These are phyloP conservation scores for Pachypanchax playfairii DNA, from an alignment of 2,113 vertebrate species.

Conservation along the genomic window DNA sequence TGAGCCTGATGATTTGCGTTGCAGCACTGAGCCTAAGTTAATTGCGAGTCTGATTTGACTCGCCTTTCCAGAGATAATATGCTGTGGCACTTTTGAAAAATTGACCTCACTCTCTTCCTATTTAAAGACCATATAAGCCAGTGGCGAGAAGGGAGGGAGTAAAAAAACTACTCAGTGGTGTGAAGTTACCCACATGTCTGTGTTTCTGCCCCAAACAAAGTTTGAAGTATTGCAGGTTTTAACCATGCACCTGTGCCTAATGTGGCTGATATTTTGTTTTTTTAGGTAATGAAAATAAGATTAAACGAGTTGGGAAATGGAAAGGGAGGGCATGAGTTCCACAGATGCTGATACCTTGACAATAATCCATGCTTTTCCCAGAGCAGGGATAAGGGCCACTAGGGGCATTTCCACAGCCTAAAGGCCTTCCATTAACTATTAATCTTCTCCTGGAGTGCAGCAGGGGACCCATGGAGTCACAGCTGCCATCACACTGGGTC, in stretches of 20 bases:
- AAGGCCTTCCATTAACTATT: slow-evolving; percentile 79
- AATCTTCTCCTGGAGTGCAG: slow-evolving; percentile 72
- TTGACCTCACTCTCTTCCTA: slow-evolving; percentile 60
- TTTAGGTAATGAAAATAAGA: slow-evolving; percentile 58
- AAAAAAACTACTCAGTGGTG: slow-evolving; percentile 23
- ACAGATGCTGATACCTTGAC: slow-evolving; percentile 60
- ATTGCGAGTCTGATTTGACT: slow-evolving; percentile 70
- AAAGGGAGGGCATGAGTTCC: slow-evolving; percentile 46
- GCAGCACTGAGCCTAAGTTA: slow-evolving; percentile 69
- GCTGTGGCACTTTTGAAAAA: slow-evolving; percentile 61
- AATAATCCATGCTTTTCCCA: slow-evolving; percentile 70
- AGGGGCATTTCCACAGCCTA: slow-evolving; percentile 73
- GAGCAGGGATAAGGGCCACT: slow-evolving; percentile 60
- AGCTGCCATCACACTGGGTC: slow-evolving; percentile 63
- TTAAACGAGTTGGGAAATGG: slow-evolving; percentile 44
- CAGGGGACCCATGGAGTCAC: slow-evolving; percentile 67
- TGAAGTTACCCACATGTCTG: slow-evolving; percentile 42
- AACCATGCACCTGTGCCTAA: slow-evolving; percentile 29
- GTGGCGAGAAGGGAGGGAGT: slow-evolving; percentile 28
- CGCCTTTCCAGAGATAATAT: slow-evolving; percentile 68
- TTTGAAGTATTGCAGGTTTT: slow-evolving; percentile 47
- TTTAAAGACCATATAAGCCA: slow-evolving; percentile 62
- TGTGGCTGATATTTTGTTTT: slow-evolving; percentile 32
- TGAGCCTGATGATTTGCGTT: slow-evolving; percentile 66
- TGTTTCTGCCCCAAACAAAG: slow-evolving; percentile 42